Conservation (phyloP, 2,797 vertebrate genomes). For the Oreochromis mossambicus region DNA sequence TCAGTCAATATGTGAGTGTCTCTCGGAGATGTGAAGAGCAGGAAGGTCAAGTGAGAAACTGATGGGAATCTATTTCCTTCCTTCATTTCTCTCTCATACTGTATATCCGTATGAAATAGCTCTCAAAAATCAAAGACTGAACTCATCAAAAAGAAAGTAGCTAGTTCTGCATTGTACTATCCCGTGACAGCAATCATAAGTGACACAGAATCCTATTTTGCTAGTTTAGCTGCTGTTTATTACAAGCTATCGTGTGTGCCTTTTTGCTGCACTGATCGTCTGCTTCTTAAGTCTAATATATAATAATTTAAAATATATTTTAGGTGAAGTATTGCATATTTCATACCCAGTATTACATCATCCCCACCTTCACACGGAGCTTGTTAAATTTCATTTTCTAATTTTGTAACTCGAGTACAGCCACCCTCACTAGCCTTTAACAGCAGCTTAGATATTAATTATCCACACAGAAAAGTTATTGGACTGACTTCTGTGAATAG, state of each 20-base stretch:
- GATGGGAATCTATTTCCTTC: slow-evolving; percentile 46
- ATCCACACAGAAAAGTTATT: slow-evolving; percentile 47
- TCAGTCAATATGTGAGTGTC: slow-evolving; percentile 11
- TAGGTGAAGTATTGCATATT: slow-evolving; percentile 43
- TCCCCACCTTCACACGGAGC: slow-evolving; percentile 17
- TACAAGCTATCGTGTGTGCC: not conserved
- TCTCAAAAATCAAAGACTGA: not conserved
- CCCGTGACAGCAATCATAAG: not conserved
- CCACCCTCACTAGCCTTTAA: not conserved
- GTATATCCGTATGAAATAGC: not conserved
- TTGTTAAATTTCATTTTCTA: slow-evolving; percentile 44
- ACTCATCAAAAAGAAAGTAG: not conserved
- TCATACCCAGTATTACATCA: slow-evolving; percentile 43
- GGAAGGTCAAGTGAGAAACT: slow-evolving; percentile 35
- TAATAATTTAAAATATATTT: slow-evolving; percentile 7
- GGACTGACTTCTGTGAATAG: slow-evolving; percentile 14
- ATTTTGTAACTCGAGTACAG: slow-evolving; percentile 25
- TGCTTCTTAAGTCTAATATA: not conserved
- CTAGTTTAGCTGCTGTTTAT: not conserved
- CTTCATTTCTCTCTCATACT: not conserved
- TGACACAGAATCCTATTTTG: not conserved
- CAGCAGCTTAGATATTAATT: slow-evolving; percentile 45
- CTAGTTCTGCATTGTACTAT: not conserved
- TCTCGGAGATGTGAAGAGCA: slow-evolving; percentile 7
- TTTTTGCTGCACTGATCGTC: not conserved